phyloP scores from a whole-genome alignment of 2,113 vertebrate species.

The Protomyctophum bolini region DNA sequence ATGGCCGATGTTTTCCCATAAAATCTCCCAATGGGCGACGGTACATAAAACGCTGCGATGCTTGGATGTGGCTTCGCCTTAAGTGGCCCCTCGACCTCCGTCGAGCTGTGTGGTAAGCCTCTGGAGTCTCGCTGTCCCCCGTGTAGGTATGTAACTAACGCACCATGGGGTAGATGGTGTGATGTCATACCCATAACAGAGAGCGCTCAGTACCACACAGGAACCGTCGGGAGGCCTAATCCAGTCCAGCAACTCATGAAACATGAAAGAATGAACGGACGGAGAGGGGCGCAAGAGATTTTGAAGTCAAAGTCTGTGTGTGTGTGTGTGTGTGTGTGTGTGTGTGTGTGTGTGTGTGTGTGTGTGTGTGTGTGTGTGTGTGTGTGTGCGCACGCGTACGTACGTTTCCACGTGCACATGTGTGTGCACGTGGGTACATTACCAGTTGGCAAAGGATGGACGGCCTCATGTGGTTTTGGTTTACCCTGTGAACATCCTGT shows the following conservation, averaged over 20 bases:
- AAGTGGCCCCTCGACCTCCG: slow-evolving; percentile 70
- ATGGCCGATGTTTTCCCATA: slow-evolving; percentile 70
- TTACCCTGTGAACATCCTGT: slow-evolving; percentile 77
- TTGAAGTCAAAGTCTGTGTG: slow-evolving; percentile 38
- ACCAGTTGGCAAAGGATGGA: slow-evolving; percentile 72
- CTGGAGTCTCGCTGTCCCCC: slow-evolving; percentile 70
- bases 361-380: slow-evolving; percentile 12
- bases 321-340: slow-evolving; percentile 2
- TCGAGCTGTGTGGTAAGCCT: slow-evolving; percentile 70
- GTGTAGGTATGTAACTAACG: slow-evolving; percentile 73
- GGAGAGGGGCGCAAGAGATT: slow-evolving; percentile 45
- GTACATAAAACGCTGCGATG: slow-evolving; percentile 54
- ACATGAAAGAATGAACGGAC: slow-evolving; percentile 68
- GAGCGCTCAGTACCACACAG: slow-evolving; percentile 55
- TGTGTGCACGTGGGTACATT: slow-evolving; percentile 61
- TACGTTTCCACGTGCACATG: slow-evolving; percentile 6
- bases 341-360: slow-evolving; percentile 14
- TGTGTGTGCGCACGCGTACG: slow-evolving; percentile 10
- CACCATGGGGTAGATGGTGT: slow-evolving; percentile 63
- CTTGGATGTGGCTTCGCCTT: slow-evolving; percentile 74
- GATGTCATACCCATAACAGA: slow-evolving; percentile 66
- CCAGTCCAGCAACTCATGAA: slow-evolving; percentile 64
- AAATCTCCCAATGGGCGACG: slow-evolving; percentile 60
- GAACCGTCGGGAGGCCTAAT: slow-evolving; percentile 55
- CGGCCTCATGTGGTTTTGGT: slow-evolving; percentile 76